Evolutionary conservation across 2,113 vertebrate species (phyloP).

Genomic region (Oryzias javanicus): DNA sequence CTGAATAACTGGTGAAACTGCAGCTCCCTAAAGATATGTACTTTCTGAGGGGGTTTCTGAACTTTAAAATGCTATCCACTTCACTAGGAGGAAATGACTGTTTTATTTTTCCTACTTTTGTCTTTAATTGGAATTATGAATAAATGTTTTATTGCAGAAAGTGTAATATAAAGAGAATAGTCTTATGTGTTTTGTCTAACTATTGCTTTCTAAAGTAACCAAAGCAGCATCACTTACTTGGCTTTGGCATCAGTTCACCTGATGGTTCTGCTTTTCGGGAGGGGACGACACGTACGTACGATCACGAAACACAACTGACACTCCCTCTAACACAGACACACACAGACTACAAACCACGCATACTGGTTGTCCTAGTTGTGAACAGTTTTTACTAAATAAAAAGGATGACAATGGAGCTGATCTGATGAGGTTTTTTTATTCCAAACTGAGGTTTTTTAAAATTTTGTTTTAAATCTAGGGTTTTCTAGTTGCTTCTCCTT

Average conservation of each 20-base stretch:
- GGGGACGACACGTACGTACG: constrained; percentile 4
- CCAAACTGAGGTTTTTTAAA: constrained; percentile 25
- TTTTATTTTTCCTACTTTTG: constrained; percentile 34
- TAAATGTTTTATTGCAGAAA: constrained; percentile 71
- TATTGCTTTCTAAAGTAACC: constrained; percentile 69
- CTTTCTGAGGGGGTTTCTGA: background rate
- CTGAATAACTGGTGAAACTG: constrained; percentile 70
- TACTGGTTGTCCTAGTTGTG: constrained; percentile 14
- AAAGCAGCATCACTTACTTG: constrained; percentile 45
- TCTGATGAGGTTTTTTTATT: constrained; percentile 61
- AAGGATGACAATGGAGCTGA: constrained; percentile 71
- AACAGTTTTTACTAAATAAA: constrained; percentile 45
- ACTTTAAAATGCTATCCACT: too few relatives aligned
- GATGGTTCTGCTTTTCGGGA: constrained; percentile 30
- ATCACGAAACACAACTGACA: constrained; percentile 22
- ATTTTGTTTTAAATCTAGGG: constrained; percentile 13
- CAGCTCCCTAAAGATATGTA: constrained; percentile 23
- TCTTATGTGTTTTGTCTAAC: constrained; percentile 51
- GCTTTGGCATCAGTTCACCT: constrained; percentile 51
- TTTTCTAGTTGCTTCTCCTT: background rate
- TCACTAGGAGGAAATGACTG: background rate
- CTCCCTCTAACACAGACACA: constrained; percentile 6
- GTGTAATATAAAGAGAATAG: constrained; percentile 43
- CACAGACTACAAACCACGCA: constrained; percentile 19
- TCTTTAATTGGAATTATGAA: constrained; percentile 41